phyloP scores from a whole-genome alignment of 2,797 vertebrate genomes.

The Centroberyx gerrardi region DNA sequence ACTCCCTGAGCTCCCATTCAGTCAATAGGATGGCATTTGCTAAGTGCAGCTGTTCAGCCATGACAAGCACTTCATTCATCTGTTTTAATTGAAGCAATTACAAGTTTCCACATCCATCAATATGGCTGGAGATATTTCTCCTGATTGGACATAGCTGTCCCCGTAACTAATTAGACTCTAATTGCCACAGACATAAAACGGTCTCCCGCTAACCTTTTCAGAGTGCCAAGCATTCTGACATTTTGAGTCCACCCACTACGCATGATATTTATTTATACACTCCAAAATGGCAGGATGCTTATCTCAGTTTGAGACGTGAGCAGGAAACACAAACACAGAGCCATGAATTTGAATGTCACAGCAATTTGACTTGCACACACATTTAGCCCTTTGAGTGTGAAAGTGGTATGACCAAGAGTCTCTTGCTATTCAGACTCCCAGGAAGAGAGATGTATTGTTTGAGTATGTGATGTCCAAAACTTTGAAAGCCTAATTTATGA shows the following conservation, averaged over 20 bases:
- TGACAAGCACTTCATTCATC: slow-evolving; percentile 12
- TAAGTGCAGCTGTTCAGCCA: not conserved
- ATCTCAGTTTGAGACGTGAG: slow-evolving; percentile 18
- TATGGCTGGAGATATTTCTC: not conserved
- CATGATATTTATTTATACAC: slow-evolving; percentile 36
- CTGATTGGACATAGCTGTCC: slow-evolving; percentile 15
- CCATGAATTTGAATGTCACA: slow-evolving; percentile 33
- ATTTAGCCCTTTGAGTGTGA: not conserved
- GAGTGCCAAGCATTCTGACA: slow-evolving; percentile 40
- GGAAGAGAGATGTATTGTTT: not conserved
- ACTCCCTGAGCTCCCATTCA: not conserved
- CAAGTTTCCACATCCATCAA: slow-evolving; percentile 9
- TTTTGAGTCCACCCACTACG: slow-evolving; percentile 38
- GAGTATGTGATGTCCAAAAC: too few species aligned
- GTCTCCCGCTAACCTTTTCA: slow-evolving; percentile 29
- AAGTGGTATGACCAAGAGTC: not conserved
- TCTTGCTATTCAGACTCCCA: slow-evolving; percentile 1
- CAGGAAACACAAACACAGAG: slow-evolving; percentile 15
- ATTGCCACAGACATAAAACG: slow-evolving; percentile 20
- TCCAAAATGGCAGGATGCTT: slow-evolving; percentile 15
- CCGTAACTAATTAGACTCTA: slow-evolving; percentile 11
- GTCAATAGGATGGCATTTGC: slow-evolving; percentile 4
- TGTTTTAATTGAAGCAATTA: slow-evolving; percentile 1
- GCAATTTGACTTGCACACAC: slow-evolving; percentile 27
- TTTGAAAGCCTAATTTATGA: too few species aligned